Percentiles rank a stretch among this genome's conserved stretches.
phyloP scores from a whole-genome alignment of 2,113 vertebrate genomes.

The Phasianus colchicus region DNA sequence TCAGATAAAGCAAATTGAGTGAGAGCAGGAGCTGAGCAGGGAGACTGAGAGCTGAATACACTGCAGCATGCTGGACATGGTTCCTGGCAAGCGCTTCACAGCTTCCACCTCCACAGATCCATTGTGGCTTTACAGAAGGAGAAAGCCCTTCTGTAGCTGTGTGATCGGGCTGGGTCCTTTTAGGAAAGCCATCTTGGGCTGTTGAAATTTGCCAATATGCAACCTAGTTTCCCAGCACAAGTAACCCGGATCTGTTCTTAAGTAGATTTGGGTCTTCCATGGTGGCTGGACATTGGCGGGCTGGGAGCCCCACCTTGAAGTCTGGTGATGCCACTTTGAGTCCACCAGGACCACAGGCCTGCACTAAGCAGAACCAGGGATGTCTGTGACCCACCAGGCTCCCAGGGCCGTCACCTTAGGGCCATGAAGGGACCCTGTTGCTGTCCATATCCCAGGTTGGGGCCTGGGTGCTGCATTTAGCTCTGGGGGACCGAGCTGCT shows the following conservation, averaged over 20 bases:
- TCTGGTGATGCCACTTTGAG: neutral
- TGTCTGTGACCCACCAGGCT: neutral
- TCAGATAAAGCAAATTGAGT: neutral
- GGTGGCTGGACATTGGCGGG: accelerated
- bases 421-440: too few species aligned
- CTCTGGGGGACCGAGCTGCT: accelerated
- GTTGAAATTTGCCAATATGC: neutral
- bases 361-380: accelerated
- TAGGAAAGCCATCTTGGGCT: neutral
- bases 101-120: neutral
- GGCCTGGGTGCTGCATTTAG: neutral
- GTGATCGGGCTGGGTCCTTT: neutral
- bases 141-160: neutral
- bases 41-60: neutral
- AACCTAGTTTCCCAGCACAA: accelerated
- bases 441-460: too few species aligned
- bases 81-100: neutral
- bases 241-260: accelerated
- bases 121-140: neutral
- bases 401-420: accelerated
- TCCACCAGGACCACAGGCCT: neutral
- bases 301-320: neutral
- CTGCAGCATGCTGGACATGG: accelerated
- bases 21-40: neutral
- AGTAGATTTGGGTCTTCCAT: neutral